phyloP scores from a whole-genome alignment of 1,140 invertebrate genomes.

The Grapholita molesta region DNA sequence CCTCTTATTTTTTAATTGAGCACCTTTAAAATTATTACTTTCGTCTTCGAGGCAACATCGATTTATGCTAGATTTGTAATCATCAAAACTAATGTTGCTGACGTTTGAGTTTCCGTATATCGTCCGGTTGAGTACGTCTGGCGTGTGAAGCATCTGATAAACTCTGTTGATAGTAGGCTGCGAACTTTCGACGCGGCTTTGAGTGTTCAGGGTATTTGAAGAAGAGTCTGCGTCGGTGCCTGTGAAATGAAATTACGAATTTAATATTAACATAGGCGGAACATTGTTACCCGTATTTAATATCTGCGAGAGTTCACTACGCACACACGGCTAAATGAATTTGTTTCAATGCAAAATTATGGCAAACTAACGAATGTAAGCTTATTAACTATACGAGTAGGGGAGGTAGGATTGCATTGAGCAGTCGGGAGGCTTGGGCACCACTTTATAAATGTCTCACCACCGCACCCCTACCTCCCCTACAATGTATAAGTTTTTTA shows the following conservation, averaged over 20 bases:
- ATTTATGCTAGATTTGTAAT: not conserved
- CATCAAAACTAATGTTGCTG: constrained; percentile 41
- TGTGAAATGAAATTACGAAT: constrained; percentile 34
- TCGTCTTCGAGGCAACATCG: constrained; percentile 19
- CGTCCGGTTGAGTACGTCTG: constrained; percentile 40
- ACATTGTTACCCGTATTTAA: not conserved
- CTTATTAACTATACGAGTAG: too few species aligned
- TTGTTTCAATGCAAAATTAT: too few species aligned
- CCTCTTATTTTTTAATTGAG: constrained; percentile 35
- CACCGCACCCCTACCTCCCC: too few species aligned
- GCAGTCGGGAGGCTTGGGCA: too few species aligned
- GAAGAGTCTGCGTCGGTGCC: constrained; percentile 56
- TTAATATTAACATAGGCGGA: not conserved
- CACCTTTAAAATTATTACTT: constrained; percentile 32
- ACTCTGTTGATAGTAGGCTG: constrained; percentile 60
- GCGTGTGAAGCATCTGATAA: constrained; percentile 62
- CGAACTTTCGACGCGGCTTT: constrained; percentile 30
- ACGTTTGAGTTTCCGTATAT: constrained; percentile 36
- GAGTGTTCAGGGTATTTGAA: constrained; percentile 40
- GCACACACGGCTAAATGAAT: not conserved
- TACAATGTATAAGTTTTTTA: too few species aligned
- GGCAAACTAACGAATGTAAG: too few species aligned
- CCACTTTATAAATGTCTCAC: too few species aligned
- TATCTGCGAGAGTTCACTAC: not conserved
- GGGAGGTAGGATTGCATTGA: too few species aligned